A percentile compares a stretch with the other conserved stretches of the same genome.
Conservation (phyloP, 2,113 vertebrate species). For the Apodemus speciosus region DNA sequence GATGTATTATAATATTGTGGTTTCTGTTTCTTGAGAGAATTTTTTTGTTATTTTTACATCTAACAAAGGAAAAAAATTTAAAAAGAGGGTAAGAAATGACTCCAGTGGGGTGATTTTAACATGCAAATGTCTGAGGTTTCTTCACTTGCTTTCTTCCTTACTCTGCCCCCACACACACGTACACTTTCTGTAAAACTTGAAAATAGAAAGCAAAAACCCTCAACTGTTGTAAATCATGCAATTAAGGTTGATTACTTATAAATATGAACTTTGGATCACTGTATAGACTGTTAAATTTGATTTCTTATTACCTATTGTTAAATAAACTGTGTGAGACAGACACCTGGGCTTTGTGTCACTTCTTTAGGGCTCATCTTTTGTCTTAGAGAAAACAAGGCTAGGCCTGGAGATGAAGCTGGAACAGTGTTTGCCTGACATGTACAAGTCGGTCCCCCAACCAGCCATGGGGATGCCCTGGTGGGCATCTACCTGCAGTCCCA, state of each 20-base stretch:
- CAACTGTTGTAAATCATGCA: slow-evolving; percentile 92
- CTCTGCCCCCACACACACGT: slow-evolving; percentile 63
- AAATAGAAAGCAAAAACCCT: slow-evolving; percentile 90
- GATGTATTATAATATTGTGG: slow-evolving; percentile 91
- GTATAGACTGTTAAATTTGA: slow-evolving; percentile 93
- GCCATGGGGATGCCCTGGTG: background rate
- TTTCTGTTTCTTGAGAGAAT: slow-evolving; percentile 89
- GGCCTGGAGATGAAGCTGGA: background rate
- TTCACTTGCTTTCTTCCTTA: slow-evolving; percentile 86
- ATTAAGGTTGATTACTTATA: slow-evolving; percentile 92
- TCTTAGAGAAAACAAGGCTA: background rate
- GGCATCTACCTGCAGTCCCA: background rate
- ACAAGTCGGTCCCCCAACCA: background rate
- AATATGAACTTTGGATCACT: slow-evolving; percentile 93
- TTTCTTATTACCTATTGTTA: slow-evolving; percentile 93
- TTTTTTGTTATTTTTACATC: slow-evolving; percentile 92
- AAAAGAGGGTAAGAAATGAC: slow-evolving; percentile 88
- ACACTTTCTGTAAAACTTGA: slow-evolving; percentile 90
- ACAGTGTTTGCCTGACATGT: background rate
- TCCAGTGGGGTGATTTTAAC: slow-evolving; percentile 87
- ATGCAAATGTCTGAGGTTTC: slow-evolving; percentile 85
- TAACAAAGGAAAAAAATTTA: slow-evolving; percentile 85
- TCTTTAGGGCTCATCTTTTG: slow-evolving; percentile 62
- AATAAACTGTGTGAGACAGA: slow-evolving; percentile 93
- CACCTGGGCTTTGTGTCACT: slow-evolving; percentile 80